Conservation (phyloP, 1,140 invertebrate species). For the Propsilocerus akamusi region DNA sequence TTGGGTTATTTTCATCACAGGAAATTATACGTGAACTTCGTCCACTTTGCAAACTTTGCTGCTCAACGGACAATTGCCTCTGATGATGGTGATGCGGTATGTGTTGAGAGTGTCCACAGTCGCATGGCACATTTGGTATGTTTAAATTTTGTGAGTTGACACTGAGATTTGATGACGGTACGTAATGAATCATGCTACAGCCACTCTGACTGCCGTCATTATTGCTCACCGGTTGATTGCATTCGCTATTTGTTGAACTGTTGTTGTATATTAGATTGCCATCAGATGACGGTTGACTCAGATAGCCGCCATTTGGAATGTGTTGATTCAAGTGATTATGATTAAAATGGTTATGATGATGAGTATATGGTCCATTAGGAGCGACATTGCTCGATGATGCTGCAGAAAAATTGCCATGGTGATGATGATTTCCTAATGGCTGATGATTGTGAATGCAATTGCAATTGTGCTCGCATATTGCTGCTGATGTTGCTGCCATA, state of each 20-base stretch:
- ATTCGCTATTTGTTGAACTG: background rate
- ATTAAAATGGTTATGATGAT: slow-evolving; percentile 3
- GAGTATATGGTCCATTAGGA: background rate
- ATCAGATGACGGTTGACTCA: background rate
- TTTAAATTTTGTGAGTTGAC: background rate
- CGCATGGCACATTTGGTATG: background rate
- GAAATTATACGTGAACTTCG: background rate
- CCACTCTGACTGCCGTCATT: background rate
- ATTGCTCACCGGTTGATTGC: background rate
- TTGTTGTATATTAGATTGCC: slow-evolving; percentile 2
- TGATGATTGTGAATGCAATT: background rate
- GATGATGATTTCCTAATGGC: no score
- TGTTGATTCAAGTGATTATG: slow-evolving; percentile 1
- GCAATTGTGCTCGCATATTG: background rate
- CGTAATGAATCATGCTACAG: slow-evolving; percentile 1
- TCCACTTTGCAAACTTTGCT: background rate
- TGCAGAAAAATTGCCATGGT: background rate
- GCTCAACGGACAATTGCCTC: background rate
- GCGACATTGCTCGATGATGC: background rate
- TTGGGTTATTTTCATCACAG: slow-evolving; percentile 1
- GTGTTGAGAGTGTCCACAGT: background rate
- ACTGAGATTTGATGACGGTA: background rate
- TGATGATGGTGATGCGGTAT: background rate
- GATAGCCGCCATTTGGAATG: background rate
- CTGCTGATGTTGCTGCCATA: background rate